Evolutionary conservation across 37 sponge, comb jelly and placozoan genomes (phyloP).

Genomic region (Aplysina aerophoba): DNA sequence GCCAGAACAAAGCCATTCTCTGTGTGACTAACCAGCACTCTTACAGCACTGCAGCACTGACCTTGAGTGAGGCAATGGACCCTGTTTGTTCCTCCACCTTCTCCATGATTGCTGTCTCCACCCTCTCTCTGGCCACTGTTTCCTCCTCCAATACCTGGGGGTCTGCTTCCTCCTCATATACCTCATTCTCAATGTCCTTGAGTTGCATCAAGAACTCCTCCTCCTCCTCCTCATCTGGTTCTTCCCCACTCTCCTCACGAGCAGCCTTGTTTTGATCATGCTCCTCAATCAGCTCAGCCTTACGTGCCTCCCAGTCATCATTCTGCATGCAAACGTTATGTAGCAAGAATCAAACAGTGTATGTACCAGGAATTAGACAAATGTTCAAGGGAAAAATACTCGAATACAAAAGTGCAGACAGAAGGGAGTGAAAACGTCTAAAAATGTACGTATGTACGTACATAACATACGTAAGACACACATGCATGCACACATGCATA

Average conservation of each 20-base stretch:
- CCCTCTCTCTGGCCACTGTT: constrained; percentile 77
- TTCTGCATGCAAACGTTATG: constrained; percentile 46
- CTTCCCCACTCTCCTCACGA: constrained; percentile 24
- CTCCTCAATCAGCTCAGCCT: constrained; percentile 59
- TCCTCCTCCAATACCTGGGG: constrained; percentile 81
- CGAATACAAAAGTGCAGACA: too few species aligned
- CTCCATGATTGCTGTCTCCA: constrained; percentile 65
- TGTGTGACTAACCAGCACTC: too few species aligned
- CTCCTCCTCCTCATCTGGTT: constrained; percentile 43
- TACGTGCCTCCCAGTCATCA: constrained; percentile 58
- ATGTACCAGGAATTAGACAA: too few species aligned
- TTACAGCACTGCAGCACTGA: constrained; percentile 23
- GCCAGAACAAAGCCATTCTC: not conserved
- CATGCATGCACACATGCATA: not conserved
- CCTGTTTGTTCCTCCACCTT: constrained; percentile 81
- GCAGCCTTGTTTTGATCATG: constrained; percentile 62
- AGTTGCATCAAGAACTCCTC: constrained; percentile 68
- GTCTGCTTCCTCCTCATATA: constrained; percentile 82
- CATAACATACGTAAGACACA: not conserved
- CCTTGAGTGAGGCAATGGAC: constrained; percentile 44
- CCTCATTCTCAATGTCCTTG: constrained; percentile 88
- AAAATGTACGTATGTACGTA: not conserved
- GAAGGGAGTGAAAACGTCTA: not conserved
- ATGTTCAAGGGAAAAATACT: too few species aligned
- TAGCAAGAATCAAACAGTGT: not conserved